Conservation (phyloP, 1,140 invertebrate genomes). For the Drosophila chauvacae region DNA sequence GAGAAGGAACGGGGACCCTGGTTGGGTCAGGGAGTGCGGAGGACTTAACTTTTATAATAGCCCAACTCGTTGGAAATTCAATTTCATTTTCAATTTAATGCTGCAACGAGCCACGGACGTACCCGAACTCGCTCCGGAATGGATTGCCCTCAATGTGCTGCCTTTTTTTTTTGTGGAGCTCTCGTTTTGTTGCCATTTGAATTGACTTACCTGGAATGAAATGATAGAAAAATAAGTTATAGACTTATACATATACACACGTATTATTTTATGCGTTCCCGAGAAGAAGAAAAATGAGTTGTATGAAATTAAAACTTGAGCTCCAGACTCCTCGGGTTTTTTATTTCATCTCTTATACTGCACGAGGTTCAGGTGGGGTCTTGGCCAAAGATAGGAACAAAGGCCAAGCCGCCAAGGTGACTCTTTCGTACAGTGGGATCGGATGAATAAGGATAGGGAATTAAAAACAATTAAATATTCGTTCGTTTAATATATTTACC, state of each 20-base stretch:
- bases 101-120: slow-evolving; percentile 65
- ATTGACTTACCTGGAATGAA: slow-evolving; percentile 80
- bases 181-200: slow-evolving; percentile 46
- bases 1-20: slow-evolving; percentile 6
- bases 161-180: slow-evolving; percentile 14
- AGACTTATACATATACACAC: slow-evolving; percentile 20
- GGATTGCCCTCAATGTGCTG: slow-evolving; percentile 50
- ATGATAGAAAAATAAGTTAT: slow-evolving; percentile 69
- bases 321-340: background rate
- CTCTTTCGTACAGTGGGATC: slow-evolving; percentile 2
- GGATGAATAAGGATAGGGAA: background rate
- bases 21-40: slow-evolving; percentile 1
- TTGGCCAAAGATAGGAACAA: slow-evolving; percentile 14
- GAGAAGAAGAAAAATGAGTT: slow-evolving; percentile 14
- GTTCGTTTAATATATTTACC: background rate
- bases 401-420: slow-evolving; percentile 30
- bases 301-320: slow-evolving; percentile 40
- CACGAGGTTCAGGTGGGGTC: slow-evolving; percentile 1
- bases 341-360: slow-evolving; percentile 4
- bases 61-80: slow-evolving; percentile 67
- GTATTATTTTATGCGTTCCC: slow-evolving; percentile 61
- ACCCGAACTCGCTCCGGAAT: slow-evolving; percentile 41
- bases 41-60: slow-evolving; percentile 65
- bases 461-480: background rate
- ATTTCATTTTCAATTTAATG: slow-evolving; percentile 82